Evolutionary conservation across 2,113 vertebrate genomes (phyloP), one percentile per base, ranked within the genome.

Genomic region (Larimichthys polyactis): DNA sequence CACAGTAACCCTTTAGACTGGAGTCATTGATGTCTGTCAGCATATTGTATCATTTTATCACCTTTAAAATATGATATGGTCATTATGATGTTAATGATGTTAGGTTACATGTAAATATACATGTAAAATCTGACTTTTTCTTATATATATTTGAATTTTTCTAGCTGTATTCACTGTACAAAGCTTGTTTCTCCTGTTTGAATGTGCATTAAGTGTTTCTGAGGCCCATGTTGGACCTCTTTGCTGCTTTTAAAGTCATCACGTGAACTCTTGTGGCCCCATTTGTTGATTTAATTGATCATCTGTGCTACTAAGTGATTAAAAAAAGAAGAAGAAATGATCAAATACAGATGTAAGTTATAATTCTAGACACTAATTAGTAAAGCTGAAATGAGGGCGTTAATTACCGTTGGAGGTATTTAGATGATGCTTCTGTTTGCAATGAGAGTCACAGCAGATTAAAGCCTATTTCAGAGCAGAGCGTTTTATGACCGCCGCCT

Each of bases 391-490:
- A 40, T 8, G 7, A 40, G 36, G 36, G 8, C 32, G 36, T 40
- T 40, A 40, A 40, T 40, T 40, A 40, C 36, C 8, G 36, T 36
- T 36, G 0, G 51, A 17, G 11, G 58, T 29, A 40, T 85, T 70
- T 40, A 46, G 40, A 5, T 12, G 51, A 46, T 29, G 52, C 60
- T 52, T 71, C 62, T 59, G 11, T 83, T 74, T 75, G 36, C 49
- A 46, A 0, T 57, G 19, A 62, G 54, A 80, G 75, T 77, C 71
- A 54, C 58, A 60, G 54, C 75, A 49, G 81, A 85, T 83, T 76
- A 83, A 71, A 86, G 75, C 19, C 54, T 14, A 29, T 87, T 60
- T 80, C 19, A 59, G 44, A 78, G 71, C 79, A 81, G 70, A 29
- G 82, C 0, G 69, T 73, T n/a, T 80, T 49, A 67, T 9, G 44